Evolutionary conservation across 2,797 vertebrate genomes (phyloP).

Genomic region (Amazona ochrocephala): DNA sequence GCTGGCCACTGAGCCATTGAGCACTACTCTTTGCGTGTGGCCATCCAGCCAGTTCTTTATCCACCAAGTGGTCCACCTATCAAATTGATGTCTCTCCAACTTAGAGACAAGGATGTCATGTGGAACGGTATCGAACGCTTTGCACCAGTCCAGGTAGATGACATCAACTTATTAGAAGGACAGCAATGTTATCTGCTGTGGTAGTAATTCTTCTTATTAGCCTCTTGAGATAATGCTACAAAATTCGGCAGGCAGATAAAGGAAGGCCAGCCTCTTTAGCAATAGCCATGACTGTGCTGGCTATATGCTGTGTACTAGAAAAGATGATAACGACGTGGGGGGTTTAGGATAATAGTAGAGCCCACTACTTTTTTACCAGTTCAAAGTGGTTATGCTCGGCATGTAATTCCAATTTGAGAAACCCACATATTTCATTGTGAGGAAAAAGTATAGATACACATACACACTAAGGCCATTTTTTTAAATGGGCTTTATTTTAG

Average conservation of each 20-base stretch:
- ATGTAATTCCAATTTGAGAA: background rate
- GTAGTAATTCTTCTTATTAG: background rate
- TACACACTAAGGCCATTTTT: background rate
- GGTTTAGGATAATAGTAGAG: background rate
- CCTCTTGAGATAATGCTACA: background rate
- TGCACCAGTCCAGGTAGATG: too few relatives aligned
- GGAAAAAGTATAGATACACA: background rate
- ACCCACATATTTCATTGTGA: background rate
- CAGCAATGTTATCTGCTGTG: background rate
- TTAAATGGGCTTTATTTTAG: background rate
- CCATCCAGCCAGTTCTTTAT: too few relatives aligned
- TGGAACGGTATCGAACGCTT: too few relatives aligned
- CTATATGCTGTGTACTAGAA: background rate
- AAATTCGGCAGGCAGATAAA: background rate
- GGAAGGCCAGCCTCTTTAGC: background rate
- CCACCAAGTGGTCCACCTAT: too few relatives aligned
- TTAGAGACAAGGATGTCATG: too few relatives aligned
- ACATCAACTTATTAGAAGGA: background rate
- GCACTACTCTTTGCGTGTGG: too few relatives aligned
- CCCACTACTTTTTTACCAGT: background rate
- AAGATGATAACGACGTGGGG: background rate
- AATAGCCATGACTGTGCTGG: background rate
- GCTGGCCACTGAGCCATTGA: too few relatives aligned
- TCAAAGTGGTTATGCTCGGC: background rate
- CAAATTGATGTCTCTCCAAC: too few relatives aligned